Evolutionary conservation across 2,113 vertebrate species (phyloP), one percentile per base, ranked within the genome.

Genomic region (Herpailurus yagouaroundi): DNA sequence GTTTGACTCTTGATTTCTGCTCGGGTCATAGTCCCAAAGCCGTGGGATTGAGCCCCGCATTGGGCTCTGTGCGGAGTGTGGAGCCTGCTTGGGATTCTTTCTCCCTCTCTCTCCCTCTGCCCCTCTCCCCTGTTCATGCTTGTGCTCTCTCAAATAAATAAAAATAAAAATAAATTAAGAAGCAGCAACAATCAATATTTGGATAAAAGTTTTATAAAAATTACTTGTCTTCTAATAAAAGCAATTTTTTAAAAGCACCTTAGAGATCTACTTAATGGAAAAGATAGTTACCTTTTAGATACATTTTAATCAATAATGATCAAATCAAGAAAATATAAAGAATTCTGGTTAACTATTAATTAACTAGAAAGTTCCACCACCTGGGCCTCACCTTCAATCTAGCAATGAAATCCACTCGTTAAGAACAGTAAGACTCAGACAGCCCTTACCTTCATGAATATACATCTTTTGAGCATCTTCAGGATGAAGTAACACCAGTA

Each of bases 401-500:
- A n/a, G 64, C 71, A 38, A 41, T 41, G 36, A 90, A 31, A 55
- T 38, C 36, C 3, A 7, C 73, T 41, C 36, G 10, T 23, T 60
- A 29, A 71, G 76, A 83, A 8, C 11, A 52, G 1, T 4, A 12
- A 33, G 36, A 31, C 10, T 25, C 12, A 21, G 6, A 1, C 4
- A 21, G 33, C 33, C 21, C 99, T 99, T 99, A 99, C 99, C 92
- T 98, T 99, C 79, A 98, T 97, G 96, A 98, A 99, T 81, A 99
- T 48, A 36, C 99, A 99, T 94, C 99, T 99, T 93, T 97, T 99
- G 98, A 99, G 96, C 99, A 99, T 99, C 97, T 98, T 97, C 76
- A 99, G 97, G 94, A 99, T 99, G 80, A 99, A 99, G 91, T 99
- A 99, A 7, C 99, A 99, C 99, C 99, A 99, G 98, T 99, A 99